phyloP scores from a whole-genome alignment of 53 echinoderm and acorn worm genomes.

The Arbacia lixula region DNA sequence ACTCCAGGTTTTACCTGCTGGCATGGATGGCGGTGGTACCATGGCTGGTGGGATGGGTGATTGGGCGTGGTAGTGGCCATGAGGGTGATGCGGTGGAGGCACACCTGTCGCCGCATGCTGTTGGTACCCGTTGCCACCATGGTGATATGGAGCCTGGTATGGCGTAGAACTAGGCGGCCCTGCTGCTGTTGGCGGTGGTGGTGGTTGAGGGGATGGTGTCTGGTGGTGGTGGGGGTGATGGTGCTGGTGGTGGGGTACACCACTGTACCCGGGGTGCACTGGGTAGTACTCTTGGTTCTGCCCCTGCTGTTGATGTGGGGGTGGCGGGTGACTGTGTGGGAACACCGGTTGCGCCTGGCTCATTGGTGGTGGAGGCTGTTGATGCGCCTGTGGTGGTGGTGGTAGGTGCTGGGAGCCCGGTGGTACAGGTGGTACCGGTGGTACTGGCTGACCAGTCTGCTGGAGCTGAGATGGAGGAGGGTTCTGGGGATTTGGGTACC shows the following conservation, averaged over 20 bases:
- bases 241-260: not conserved
- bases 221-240: too few species aligned
- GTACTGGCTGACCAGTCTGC: not conserved
- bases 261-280: slow-evolving; percentile 18
- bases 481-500: not conserved
- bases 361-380: not conserved
- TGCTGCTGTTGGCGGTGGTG: not conserved
- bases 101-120: not conserved
- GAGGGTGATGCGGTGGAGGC: slow-evolving; percentile 3
- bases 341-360: not conserved
- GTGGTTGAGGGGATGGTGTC: slow-evolving; percentile 1
- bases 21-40: not conserved
- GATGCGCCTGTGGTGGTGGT: slow-evolving; percentile 2
- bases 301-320: slow-evolving; percentile 6
- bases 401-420: slow-evolving; percentile 1
- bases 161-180: not conserved
- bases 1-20: slow-evolving; percentile 18
- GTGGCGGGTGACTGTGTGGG: not conserved
- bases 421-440: not conserved
- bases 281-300: slow-evolving; percentile 38
- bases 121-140: not conserved
- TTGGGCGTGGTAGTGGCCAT: slow-evolving; percentile 5
- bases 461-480: not conserved
- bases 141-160: slow-evolving; percentile 20
- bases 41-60: slow-evolving; percentile 14